Evolutionary conservation across 2,888 invertebrate species (phyloP), one percentile per base, ranked within the genome.

Genomic region (Dryocosmus kuriphilus): DNA sequence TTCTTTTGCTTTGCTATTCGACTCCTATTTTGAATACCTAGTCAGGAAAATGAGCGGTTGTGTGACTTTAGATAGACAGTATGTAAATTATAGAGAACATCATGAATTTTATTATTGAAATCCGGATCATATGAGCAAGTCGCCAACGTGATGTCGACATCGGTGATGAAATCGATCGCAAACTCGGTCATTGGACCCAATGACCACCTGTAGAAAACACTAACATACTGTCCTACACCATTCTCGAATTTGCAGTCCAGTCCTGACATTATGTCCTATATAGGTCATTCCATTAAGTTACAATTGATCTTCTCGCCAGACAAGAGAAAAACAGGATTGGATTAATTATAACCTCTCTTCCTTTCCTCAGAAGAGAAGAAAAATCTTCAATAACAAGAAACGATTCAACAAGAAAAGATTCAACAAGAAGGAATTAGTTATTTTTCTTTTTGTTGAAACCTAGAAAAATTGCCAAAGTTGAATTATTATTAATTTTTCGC

Each of bases 121-220:
- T 60, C 35, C 75, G 74, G 61, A 78, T 57, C 62, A 75, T 73
- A 77, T 78, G 75, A 81, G 60, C 75, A 67, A 78, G 65, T 74
- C 65, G 61, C 75, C 73, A 75, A 75, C 79, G 83, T 83, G 74
- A 79, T 77, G 76, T 78, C 73, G 79, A 78, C 77, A 77, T 32
- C 79, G 81, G 79, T 86, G 84, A 85, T 82, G 84, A 82, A 86
- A 86, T 85, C 81, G 78, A 75, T 77, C 79, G 80, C 79, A 80
- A 84, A 85, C 79, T 67, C 65, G 65, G 65, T 67, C 65, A 67
- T 41, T 85, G 86, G 85, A 82, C 83, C 83, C 79, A 81, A 80
- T 81, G 84, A 79, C 79, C 84, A 78, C 81, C 84, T 82, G 83
- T 86, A 84, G 85, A 82, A 83, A 85, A 84, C 83, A 82, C 86